These are phyloP conservation scores for Rhynchotus rufescens DNA, from an alignment of 2,797 vertebrate species.

Conservation along the genomic window DNA sequence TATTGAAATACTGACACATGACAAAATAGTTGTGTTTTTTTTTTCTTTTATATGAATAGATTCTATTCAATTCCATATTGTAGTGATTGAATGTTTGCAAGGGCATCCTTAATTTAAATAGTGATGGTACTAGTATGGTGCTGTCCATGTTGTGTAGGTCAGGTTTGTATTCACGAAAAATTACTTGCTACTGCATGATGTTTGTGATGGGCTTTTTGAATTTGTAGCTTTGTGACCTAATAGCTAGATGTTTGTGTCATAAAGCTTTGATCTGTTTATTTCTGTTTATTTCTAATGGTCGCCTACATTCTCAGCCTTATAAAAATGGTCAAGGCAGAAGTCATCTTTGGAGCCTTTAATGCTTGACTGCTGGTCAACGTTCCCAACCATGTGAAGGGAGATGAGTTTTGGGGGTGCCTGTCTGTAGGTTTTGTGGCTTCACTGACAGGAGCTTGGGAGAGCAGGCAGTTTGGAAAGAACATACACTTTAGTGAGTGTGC, in stretches of 20 bases:
- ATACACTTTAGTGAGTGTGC: neutral
- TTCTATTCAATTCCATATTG: neutral
- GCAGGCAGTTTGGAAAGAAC: neutral
- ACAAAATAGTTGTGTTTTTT: neutral
- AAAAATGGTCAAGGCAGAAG: neutral
- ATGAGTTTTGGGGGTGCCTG: neutral
- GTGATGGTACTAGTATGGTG: neutral
- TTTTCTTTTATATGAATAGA: fast-evolving
- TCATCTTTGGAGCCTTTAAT: neutral
- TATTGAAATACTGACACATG: neutral
- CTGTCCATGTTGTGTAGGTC: neutral
- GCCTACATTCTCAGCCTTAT: neutral
- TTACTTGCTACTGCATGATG: neutral
- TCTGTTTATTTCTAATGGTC: neutral
- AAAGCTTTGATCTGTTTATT: neutral
- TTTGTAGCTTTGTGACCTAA: neutral
- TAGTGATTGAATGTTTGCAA: neutral
- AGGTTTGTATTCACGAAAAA: neutral
- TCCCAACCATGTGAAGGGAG: neutral
- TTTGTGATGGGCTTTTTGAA: neutral
- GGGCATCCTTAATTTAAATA: neutral
- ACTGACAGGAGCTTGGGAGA: neutral
- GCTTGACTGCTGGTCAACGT: neutral
- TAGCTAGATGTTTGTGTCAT: neutral
- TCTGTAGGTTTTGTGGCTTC: neutral